phyloP scores from a whole-genome alignment of 2,888 invertebrate species.

The Sesamia inferens region DNA sequence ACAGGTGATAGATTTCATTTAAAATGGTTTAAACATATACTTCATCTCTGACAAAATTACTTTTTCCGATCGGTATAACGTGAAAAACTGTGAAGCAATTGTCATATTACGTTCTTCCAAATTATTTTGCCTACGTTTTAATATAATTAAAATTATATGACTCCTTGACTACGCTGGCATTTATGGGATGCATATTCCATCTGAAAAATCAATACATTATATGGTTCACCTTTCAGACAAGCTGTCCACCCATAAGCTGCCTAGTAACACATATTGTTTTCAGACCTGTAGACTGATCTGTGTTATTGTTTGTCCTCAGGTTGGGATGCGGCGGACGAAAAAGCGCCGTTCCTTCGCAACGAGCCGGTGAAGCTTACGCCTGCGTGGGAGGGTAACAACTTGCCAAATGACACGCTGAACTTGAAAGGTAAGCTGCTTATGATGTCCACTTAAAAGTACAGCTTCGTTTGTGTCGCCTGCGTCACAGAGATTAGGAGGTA shows the following conservation, averaged over 20 bases:
- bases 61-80: neutral
- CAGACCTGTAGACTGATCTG: neutral
- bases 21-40: neutral
- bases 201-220: neutral
- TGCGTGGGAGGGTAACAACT: conserved; percentile 96
- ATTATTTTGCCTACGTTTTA: neutral
- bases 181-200: neutral
- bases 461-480: neutral
- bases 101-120: too few species aligned
- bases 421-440: conserved; percentile 90
- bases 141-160: neutral
- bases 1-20: neutral
- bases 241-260: neutral
- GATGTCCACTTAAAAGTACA: neutral
- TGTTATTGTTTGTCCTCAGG: conserved; percentile 70
- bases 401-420: conserved; percentile 95
- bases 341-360: conserved; percentile 90
- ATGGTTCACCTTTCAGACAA: neutral
- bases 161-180: neutral
- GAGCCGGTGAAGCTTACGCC: conserved; percentile 96
- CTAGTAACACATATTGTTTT: neutral
- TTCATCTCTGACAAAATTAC: neutral
- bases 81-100: too few species aligned
- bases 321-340: conserved; percentile 88
- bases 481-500: neutral